These are phyloP conservation scores for Podarcis siculus DNA, from an alignment of 2,797 vertebrate species.

Conservation along the genomic window DNA sequence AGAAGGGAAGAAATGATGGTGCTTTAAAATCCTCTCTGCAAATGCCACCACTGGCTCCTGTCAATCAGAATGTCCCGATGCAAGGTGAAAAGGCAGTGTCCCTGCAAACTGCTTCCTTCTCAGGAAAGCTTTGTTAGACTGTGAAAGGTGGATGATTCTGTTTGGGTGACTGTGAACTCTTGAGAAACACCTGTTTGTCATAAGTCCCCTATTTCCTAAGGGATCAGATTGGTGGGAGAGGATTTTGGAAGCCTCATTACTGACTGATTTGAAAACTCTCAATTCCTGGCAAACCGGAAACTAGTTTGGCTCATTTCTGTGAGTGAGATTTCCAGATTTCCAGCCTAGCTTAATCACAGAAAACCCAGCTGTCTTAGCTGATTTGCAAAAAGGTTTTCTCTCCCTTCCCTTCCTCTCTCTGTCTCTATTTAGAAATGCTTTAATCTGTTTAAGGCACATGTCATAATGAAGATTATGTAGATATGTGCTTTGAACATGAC, in stretches of 20 bases:
- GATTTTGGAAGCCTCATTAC: neutral
- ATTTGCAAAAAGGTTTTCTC: constrained; percentile 18
- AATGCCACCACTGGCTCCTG: neutral
- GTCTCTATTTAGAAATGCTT: constrained; percentile 37
- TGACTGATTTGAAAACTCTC: neutral
- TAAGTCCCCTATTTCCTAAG: neutral
- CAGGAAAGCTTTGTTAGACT: neutral
- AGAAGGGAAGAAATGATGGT: neutral
- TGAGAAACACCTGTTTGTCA: neutral
- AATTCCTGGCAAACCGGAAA: neutral
- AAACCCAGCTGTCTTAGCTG: constrained; percentile 14
- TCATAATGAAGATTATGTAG: constrained; percentile 37
- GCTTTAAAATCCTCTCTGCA: neutral
- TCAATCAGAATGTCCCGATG: no score
- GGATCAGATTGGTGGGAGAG: neutral
- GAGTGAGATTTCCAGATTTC: constrained; percentile 19
- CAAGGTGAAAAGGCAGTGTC: neutral
- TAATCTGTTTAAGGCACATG: constrained; percentile 23
- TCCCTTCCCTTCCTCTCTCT: constrained; percentile 6
- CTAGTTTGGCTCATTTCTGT: neutral
- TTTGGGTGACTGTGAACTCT: neutral
- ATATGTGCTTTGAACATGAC: constrained; percentile 27
- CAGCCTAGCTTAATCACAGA: neutral
- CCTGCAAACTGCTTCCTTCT: neutral
- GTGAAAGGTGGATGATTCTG: neutral